A percentile compares a stretch with the other conserved stretches of the same genome.
These are phyloP conservation scores for Vollenhovia emeryi DNA, from an alignment of 1,140 invertebrate species.

Conservation along the genomic window DNA sequence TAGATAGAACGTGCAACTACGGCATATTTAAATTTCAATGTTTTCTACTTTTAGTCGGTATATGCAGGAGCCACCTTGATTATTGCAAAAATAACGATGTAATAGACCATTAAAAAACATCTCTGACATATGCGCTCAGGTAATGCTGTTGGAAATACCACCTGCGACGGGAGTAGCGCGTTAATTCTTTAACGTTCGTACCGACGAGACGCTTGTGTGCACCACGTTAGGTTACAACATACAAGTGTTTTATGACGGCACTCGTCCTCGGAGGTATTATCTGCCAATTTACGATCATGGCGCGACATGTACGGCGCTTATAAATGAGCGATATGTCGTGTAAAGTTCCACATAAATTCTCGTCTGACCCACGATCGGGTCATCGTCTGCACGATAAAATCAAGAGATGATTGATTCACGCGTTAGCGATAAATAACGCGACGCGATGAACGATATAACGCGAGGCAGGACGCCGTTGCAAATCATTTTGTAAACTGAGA, in stretches of 20 bases:
- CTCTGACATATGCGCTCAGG: not conserved
- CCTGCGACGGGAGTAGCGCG: conserved; percentile 50
- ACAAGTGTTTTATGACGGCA: conserved; percentile 76
- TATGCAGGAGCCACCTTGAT: not conserved
- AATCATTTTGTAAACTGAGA: conserved; percentile 26
- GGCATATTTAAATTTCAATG: too few species aligned
- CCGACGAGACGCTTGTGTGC: conserved; percentile 23
- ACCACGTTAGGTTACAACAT: conserved; percentile 66
- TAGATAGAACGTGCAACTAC: too few species aligned
- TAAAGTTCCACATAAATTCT: conserved; percentile 57
- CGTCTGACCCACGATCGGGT: conserved; percentile 23
- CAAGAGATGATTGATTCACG: conserved; percentile 41
- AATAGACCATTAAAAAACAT: not conserved
- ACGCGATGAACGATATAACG: conserved; percentile 34
- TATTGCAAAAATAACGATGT: not conserved
- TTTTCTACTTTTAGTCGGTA: too few species aligned
- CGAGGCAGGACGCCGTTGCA: conserved; percentile 1
- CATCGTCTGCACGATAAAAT: conserved; percentile 33
- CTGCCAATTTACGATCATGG: conserved; percentile 74
- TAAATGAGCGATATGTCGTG: conserved; percentile 18
- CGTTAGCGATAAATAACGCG: conserved; percentile 21
- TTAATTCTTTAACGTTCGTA: conserved; percentile 69
- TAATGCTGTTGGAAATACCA: conserved; percentile 39
- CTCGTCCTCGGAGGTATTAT: conserved; percentile 67
- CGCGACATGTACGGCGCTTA: conserved; percentile 31